Evolutionary conservation across 2,113 vertebrate species (phyloP).

Genomic region (chimpanzee (Pan troglodytes)): NHGRI_mPanTro3-v2.1_pri NC_072407.2:123180501-123181000

Average conservation of each 20-base stretch:
- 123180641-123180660: background rate
- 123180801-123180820: background rate
- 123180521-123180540: background rate
- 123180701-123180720: background rate
- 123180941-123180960: background rate
- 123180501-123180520: background rate
- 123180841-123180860: background rate
- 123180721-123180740: background rate
- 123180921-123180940: background rate
- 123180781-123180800: background rate
- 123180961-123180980: background rate
- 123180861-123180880: background rate
- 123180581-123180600: background rate
- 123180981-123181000: background rate
- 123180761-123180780: background rate
- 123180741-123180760: background rate
- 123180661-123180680: background rate
- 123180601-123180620: background rate
- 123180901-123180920: background rate
- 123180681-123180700: background rate
- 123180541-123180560: background rate
- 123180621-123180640: background rate
- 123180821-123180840: background rate
- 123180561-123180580: background rate
- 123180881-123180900: background rate